Evolutionary conservation across 2,888 invertebrate genomes (phyloP), one percentile per base, ranked within the genome.

Genomic region (Arrhopalites spinosus): DNA sequence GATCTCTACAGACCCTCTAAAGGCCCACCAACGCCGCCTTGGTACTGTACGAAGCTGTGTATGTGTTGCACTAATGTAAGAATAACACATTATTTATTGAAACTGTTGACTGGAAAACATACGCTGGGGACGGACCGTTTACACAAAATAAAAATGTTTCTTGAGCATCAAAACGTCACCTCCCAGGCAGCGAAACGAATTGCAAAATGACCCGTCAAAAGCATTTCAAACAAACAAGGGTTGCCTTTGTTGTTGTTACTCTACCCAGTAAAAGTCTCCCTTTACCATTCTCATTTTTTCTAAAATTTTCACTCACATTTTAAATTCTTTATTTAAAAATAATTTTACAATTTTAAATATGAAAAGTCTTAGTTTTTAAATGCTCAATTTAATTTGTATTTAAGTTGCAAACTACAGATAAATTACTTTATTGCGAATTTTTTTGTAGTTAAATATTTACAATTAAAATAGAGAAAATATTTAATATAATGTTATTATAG

Each of bases 171-270:
- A n/a, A 74, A 75, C 72, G 68, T 61, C 69, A 69, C 73, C 81
- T 78, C 81, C 78, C 81, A 81, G 77, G 80, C 68, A 80, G 81
- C 81, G 80, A 76, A 78, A 80, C 81, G 78, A 81, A 81, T 81
- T 76, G 75, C 75, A 75, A 79, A 81, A 80, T 80, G 79, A 66
- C 67, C 66, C 70, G 77, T 75, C 80, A 78, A 78, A 23, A 47
- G 30, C 59, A 27, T 36, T 56, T 30, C 70, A 7, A n/a, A n/a
- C n/a, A 3, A 66, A 25, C 25, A 61, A 72, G 71, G 63, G 59
- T 61, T 61, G 43, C 45, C 50, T 25, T 2, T 20, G n/a, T n/a
- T n/a, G n/a, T n/a, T n/a, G n/a, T n/a, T n/a, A n/a, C n/a, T n/a
- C n/a, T n/a, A n/a, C 29, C 50, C 20, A n/a, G 7, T 2, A 13